Percentiles rank a stretch among this genome's conserved stretches.
Evolutionary conservation across 2,797 vertebrate genomes (phyloP).

Genomic region (Clarias laeviceps): DNA sequence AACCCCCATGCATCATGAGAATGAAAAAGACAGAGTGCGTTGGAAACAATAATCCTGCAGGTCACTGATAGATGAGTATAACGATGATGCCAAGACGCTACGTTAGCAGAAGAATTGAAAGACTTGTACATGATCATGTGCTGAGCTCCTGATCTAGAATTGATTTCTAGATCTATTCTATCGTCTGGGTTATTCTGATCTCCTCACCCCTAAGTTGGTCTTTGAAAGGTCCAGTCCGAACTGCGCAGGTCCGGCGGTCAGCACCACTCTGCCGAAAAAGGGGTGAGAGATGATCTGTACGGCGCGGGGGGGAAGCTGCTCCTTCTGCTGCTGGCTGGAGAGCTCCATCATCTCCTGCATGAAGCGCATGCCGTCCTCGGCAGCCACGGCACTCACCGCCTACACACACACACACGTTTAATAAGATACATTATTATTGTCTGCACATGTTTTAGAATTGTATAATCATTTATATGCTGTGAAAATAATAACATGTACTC

Average conservation of each 20-base stretch:
- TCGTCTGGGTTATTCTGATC: neutral
- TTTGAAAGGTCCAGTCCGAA: conserved; percentile 95
- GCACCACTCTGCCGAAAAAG: conserved; percentile 94
- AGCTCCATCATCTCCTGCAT: conserved; percentile 99
- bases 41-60: neutral
- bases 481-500: neutral
- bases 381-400: conserved; percentile 93
- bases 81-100: neutral
- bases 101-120: neutral
- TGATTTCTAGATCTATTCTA: neutral
- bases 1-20: neutral
- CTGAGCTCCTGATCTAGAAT: neutral
- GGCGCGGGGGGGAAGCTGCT: conserved; percentile 95
- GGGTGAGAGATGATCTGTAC: conserved; percentile 97
- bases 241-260: conserved; percentile 95
- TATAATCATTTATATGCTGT: neutral
- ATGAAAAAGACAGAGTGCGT: neutral
- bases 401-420: conserved; percentile 54
- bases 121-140: neutral
- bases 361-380: conserved; percentile 95
- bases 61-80: neutral
- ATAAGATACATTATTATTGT: neutral
- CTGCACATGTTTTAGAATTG: neutral
- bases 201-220: conserved; percentile 87
- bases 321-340: conserved; percentile 98